Evolutionary conservation across 2,888 invertebrate genomes (phyloP).

Genomic region (Aspidapion aeneum): DNA sequence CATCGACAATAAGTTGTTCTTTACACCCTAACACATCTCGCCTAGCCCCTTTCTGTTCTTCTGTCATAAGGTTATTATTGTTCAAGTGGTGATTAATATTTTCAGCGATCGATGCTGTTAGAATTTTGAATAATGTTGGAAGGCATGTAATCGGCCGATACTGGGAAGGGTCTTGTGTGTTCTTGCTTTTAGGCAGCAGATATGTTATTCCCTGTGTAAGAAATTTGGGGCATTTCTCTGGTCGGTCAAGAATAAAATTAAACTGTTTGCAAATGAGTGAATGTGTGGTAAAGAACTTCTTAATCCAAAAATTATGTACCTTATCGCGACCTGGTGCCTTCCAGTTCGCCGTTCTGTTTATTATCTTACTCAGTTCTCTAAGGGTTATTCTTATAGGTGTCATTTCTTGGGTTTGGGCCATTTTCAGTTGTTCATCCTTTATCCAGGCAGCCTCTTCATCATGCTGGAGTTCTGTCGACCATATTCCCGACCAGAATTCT

Average conservation of each 20-base stretch:
- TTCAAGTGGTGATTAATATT: not conserved
- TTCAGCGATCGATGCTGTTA: not conserved
- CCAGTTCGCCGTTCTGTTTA: not conserved
- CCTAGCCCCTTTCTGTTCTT: no score
- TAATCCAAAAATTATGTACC: not conserved
- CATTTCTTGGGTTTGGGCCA: no score
- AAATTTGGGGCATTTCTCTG: not conserved
- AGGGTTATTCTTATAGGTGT: not conserved
- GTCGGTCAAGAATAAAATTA: no score
- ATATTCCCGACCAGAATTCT: not conserved
- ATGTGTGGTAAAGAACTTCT: no score
- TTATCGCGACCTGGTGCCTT: not conserved
- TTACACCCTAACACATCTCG: no score
- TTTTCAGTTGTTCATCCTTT: no score
- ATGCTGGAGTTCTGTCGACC: not conserved
- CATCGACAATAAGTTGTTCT: not conserved
- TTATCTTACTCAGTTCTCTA: no score
- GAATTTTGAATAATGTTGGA: not conserved
- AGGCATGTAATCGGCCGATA: slow-evolving; percentile 1
- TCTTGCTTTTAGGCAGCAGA: not conserved
- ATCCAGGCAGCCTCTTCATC: not conserved
- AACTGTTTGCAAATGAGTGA: no score
- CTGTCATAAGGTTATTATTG: not conserved
- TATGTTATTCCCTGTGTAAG: not conserved
- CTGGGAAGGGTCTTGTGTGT: not conserved